Percentiles rank a stretch among this genome's conserved stretches.
These are phyloP conservation scores for Troides aeacus DNA, from an alignment of 2,888 invertebrate species.

Conservation along the genomic window DNA sequence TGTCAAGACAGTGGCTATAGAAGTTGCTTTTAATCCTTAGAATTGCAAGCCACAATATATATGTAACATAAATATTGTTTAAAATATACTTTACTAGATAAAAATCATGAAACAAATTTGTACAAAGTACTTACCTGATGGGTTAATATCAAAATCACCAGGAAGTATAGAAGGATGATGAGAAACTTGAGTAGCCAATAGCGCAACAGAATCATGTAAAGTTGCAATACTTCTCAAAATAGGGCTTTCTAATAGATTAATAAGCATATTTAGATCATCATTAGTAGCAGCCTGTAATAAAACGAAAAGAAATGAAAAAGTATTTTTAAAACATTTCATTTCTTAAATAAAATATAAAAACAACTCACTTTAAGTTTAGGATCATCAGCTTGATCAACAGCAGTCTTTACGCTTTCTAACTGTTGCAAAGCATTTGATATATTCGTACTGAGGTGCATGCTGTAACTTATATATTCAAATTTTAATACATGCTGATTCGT, in stretches of 20 bases:
- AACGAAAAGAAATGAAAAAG: neutral
- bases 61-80: too few relatives aligned
- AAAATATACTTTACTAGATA: too few relatives aligned
- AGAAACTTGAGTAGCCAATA: slow-evolving; percentile 91
- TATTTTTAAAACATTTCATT: neutral
- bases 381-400: slow-evolving; percentile 91
- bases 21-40: too few relatives aligned
- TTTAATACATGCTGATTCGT: too few relatives aligned
- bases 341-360: neutral
- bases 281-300: slow-evolving; percentile 75
- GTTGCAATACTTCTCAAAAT: slow-evolving; percentile 94
- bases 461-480: slow-evolving; percentile 32
- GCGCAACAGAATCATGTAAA: slow-evolving; percentile 93
- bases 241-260: slow-evolving; percentile 92
- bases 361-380: slow-evolving; percentile 84
- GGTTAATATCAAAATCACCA: slow-evolving; percentile 95
- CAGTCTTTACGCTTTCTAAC: slow-evolving; percentile 91
- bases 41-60: too few relatives aligned
- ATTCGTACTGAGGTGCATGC: slow-evolving; percentile 84
- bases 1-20: too few relatives aligned
- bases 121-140: slow-evolving; percentile 78
- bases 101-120: too few relatives aligned
- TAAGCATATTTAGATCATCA: slow-evolving; percentile 90
- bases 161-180: slow-evolving; percentile 96
- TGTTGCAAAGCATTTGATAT: slow-evolving; percentile 94